Base-by-base conservation (phyloP, 2,888 invertebrate species). In the Hermodice carunculata region DNA sequence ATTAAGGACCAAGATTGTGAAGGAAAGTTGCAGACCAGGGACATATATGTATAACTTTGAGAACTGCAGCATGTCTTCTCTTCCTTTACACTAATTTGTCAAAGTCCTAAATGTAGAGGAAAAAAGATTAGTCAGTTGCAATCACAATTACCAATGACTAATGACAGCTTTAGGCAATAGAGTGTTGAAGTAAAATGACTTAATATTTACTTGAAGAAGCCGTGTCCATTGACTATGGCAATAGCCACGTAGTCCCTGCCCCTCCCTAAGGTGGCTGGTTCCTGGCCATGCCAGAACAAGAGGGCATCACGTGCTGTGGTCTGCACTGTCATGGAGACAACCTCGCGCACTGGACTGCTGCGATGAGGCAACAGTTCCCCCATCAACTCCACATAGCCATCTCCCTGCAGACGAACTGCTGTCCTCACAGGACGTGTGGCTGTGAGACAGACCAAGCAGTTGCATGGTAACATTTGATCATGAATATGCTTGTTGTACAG, bases 281-380 rank as follows among this genome's bases (percentile, higher is more conserved):
- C 80, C 81, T 93, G 92, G 0, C 92, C 92, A 81, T 95, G 94
- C 93, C 95, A 98, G 73, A 96, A 88, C 2, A 98, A 88, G 0
- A 98, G 88, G 0, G 96, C 96, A 78, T 94, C 90, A 0, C 90
- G 87, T 56, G 90, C 89, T 57, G 88, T 90, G 0, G 96, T 95
- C 28, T 91, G 90, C 11, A 84, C 69, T 19, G 72, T 78, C 61
- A 84, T 71, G 44, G 67, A 62, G 22, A 83, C 73, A 6, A 67
- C 69, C 64, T 81, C 79, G 26, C 70, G 53, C 17, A 70, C 69
- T 89, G 80, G 66, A 79, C 77, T 1, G 89, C 79, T 81, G 48
- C 76, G 87, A 77, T 92, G 91, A 28, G 89, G 89, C 69, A 96
- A 88, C 37, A 92, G 87, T 0, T 87, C 86, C 51, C 90, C 87